A percentile compares a stretch with the other conserved stretches of the same genome.
Evolutionary conservation across 1,140 invertebrate species (phyloP).

Genomic region (Drosophila sproati): DNA sequence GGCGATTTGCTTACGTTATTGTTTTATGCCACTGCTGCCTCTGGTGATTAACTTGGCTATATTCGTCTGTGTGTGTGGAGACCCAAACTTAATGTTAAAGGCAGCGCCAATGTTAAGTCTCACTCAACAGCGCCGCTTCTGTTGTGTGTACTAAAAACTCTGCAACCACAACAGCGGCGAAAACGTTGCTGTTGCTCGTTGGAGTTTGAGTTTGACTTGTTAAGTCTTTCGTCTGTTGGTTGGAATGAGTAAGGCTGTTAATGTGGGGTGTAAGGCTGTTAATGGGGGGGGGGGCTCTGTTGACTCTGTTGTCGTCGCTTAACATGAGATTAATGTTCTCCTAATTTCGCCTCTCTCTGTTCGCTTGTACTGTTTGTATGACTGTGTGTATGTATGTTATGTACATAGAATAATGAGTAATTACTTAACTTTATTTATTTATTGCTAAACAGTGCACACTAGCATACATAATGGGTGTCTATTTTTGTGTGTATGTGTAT

Average conservation of each 20-base stretch:
- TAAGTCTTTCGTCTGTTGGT: background rate
- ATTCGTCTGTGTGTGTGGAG: conserved; percentile 33
- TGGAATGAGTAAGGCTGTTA: no score
- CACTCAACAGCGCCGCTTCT: conserved; percentile 9
- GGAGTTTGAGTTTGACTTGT: conserved; percentile 14
- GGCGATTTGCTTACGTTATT: background rate
- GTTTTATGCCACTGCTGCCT: conserved; percentile 2
- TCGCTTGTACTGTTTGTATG: conserved; percentile 2
- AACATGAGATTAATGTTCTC: background rate
- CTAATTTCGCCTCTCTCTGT: conserved; percentile 9
- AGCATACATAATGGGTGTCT: background rate
- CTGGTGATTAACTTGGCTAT: conserved; percentile 72
- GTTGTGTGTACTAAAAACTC: conserved; percentile 41
- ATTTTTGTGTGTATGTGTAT: conserved; percentile 28
- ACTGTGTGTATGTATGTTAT: background rate
- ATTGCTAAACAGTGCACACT: conserved; percentile 29
- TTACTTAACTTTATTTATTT: conserved; percentile 55
- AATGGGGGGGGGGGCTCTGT: no score
- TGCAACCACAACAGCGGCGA: conserved; percentile 21
- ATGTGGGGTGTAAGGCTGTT: no score
- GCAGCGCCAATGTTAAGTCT: conserved; percentile 27
- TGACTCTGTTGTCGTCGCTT: background rate
- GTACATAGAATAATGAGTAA: conserved; percentile 29
- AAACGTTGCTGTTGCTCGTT: conserved; percentile 21
- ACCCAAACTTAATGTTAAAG: conserved; percentile 26